phyloP scores from a whole-genome alignment of 1,140 invertebrate genomes.

The Luehdorfia chinensis region DNA sequence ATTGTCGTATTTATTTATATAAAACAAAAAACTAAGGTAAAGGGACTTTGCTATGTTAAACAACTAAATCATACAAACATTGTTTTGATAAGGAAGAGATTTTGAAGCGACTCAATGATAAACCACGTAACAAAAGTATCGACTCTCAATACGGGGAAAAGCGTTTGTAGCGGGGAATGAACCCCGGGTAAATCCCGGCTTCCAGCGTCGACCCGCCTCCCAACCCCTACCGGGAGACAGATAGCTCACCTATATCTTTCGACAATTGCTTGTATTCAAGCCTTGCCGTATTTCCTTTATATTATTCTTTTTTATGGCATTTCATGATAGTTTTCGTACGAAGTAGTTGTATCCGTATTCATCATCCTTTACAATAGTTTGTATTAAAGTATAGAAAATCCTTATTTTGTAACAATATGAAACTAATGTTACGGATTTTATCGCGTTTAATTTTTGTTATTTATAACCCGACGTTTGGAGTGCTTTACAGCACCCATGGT shows the following conservation, averaged over 20 bases:
- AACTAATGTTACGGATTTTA: too few relatives aligned
- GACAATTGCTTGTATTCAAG: conserved; percentile 14
- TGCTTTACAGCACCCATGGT: too few relatives aligned
- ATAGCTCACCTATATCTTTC: conserved; percentile 23
- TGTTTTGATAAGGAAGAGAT: background rate
- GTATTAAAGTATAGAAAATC: too few relatives aligned
- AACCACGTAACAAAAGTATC: conserved; percentile 12
- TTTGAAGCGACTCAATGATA: too few relatives aligned
- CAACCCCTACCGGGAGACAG: conserved; percentile 25
- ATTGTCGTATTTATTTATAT: too few relatives aligned
- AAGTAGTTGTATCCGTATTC: too few relatives aligned
- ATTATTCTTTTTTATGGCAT: background rate
- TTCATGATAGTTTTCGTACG: background rate
- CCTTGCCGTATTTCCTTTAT: conserved; percentile 8
- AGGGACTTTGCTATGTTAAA: too few relatives aligned
- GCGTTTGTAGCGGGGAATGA: conserved; percentile 29
- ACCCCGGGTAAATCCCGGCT: conserved; percentile 46
- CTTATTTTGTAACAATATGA: too few relatives aligned
- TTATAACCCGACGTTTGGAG: too few relatives aligned
- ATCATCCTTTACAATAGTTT: too few relatives aligned
- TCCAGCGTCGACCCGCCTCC: conserved; percentile 22
- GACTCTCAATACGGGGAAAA: conserved; percentile 10
- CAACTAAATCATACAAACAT: conserved; percentile 4
- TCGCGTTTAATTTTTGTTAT: too few relatives aligned
- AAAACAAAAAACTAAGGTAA: too few relatives aligned